Percentiles rank a stretch among this genome's conserved stretches.
Conservation (phyloP, 2,113 vertebrate species). For the Microtus ochrogaster region DNA sequence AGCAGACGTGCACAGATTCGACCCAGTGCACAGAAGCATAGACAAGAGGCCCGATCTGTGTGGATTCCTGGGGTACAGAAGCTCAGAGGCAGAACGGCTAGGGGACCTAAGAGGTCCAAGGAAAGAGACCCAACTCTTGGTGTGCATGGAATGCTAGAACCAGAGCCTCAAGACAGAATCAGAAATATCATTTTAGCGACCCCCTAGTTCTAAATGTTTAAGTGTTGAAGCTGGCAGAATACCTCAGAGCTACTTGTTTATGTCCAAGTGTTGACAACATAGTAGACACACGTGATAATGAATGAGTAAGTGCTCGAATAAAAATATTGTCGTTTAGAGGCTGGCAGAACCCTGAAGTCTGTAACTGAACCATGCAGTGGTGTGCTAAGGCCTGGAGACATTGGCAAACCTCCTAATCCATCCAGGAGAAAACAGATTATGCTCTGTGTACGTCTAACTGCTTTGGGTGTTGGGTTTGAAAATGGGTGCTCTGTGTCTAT, state of each 20-base stretch:
- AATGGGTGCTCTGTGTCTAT: background rate
- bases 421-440: background rate
- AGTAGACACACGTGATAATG: background rate
- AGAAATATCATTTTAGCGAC: background rate
- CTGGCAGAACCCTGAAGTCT: slow-evolving; percentile 15
- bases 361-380: background rate
- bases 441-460: background rate
- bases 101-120: background rate
- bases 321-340: background rate
- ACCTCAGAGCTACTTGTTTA: background rate
- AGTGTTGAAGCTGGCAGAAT: background rate
- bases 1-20: background rate
- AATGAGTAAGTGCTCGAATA: background rate
- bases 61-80: background rate
- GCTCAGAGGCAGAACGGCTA: background rate
- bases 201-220: background rate
- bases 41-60: background rate
- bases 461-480: background rate
- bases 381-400: background rate
- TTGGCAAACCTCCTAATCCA: background rate
- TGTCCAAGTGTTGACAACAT: background rate
- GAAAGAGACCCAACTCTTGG: background rate
- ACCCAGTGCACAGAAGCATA: background rate
- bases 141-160: background rate
- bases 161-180: background rate